A percentile compares a stretch with the other conserved stretches of the same genome.
These are phyloP conservation scores for Lontra canadensis DNA, from an alignment of 2,113 vertebrate species.

Conservation along the genomic window DNA sequence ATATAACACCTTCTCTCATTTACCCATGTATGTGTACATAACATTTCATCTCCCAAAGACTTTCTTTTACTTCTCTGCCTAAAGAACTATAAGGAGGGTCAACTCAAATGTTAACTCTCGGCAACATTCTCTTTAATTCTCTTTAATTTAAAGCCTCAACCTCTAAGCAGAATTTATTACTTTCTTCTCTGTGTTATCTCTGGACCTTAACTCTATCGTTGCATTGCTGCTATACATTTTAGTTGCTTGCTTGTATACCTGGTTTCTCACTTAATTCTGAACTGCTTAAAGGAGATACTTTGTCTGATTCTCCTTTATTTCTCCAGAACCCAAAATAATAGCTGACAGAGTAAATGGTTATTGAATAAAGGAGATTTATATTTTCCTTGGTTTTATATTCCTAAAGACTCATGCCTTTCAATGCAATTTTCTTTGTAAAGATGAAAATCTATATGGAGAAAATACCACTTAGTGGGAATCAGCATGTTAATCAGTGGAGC, in stretches of 20 bases:
- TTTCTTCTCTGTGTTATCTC: background rate
- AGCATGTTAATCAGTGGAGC: background rate
- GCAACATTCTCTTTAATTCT: background rate
- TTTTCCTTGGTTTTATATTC: background rate
- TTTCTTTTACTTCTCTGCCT: background rate
- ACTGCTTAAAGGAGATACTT: background rate
- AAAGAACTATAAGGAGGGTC: background rate
- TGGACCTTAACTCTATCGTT: background rate
- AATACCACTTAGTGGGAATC: background rate
- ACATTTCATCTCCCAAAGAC: background rate
- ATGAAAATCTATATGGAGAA: background rate
- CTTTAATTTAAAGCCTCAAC: background rate
- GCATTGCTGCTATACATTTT: background rate
- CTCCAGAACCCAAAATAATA: background rate
- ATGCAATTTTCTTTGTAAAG: background rate
- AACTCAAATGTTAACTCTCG: background rate
- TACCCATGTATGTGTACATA: background rate
- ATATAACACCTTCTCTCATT: background rate
- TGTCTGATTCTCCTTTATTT: background rate
- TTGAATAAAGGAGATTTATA: background rate
- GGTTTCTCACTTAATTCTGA: background rate
- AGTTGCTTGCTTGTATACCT: background rate
- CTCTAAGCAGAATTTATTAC: background rate
- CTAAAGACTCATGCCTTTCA: background rate
- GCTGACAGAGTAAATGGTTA: background rate